Conservation (phyloP, 2,797 vertebrate genomes). For the Discoglossus pictus region DNA sequence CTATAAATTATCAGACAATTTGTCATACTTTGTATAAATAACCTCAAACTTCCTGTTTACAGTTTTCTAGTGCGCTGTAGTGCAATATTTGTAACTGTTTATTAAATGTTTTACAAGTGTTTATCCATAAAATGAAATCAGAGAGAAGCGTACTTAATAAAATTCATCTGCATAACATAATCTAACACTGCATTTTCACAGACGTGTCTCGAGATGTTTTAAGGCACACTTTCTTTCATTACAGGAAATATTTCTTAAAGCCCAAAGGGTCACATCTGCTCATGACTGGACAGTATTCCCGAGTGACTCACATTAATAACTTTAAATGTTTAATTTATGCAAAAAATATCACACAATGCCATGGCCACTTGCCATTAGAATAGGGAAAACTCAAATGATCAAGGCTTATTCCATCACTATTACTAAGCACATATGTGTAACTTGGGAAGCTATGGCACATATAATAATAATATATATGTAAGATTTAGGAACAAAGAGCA, state of each 20-base stretch:
- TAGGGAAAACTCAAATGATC: no score
- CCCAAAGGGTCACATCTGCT: constrained; percentile 51
- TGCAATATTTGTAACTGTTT: no score
- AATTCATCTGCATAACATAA: constrained; percentile 52
- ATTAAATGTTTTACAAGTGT: constrained; percentile 2
- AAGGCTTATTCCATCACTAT: no score
- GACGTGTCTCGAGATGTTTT: constrained; percentile 45
- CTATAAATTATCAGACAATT: no score
- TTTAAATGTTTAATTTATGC: constrained; percentile 47
- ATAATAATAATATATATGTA: no score
- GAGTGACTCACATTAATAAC: constrained; percentile 39
- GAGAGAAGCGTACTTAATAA: constrained; percentile 28
- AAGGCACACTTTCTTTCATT: constrained; percentile 51
- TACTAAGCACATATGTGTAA: no score
- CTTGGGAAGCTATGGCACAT: no score
- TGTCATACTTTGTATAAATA: no score
- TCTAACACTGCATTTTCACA: constrained; percentile 44
- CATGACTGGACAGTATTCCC: constrained; percentile 41
- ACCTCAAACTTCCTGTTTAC: no score
- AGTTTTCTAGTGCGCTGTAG: background rate
- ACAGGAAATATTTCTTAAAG: constrained; percentile 48
- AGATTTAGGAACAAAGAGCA: no score
- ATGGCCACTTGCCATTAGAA: constrained; percentile 1
- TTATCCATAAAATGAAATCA: constrained; percentile 28
- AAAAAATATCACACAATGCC: constrained; percentile 32